Evolutionary conservation across 2,888 invertebrate genomes (phyloP).

Genomic region (Platycnemis pennipes): DNA sequence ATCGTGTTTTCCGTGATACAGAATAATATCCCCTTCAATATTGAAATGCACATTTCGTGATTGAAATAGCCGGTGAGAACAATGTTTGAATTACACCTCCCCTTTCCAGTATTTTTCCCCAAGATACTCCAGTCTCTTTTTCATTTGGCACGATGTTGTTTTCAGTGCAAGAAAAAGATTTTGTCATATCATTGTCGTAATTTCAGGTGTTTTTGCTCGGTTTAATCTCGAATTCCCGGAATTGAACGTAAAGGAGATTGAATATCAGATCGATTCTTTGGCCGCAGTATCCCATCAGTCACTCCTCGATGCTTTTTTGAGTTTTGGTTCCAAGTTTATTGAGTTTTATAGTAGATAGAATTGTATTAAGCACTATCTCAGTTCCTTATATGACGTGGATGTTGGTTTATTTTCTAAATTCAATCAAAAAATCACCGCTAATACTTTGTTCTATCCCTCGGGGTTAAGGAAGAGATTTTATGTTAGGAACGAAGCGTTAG

Average conservation of each 20-base stretch:
- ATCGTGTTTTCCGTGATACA: background rate
- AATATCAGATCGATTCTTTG: too few species aligned
- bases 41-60: background rate
- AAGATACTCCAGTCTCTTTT: background rate
- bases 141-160: background rate
- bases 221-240: background rate
- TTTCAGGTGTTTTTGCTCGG: background rate
- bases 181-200: background rate
- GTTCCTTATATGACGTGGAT: too few species aligned
- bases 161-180: background rate
- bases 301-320: too few species aligned
- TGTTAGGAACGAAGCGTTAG: background rate
- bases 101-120: background rate
- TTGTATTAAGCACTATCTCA: too few species aligned
- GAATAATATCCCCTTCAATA: background rate
- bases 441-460: background rate
- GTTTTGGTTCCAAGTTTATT: too few species aligned
- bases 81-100: background rate
- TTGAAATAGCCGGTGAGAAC: background rate
- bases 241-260: too few species aligned
- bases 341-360: too few species aligned
- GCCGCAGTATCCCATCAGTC: too few species aligned
- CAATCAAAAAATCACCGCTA: too few species aligned
- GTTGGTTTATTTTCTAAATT: too few species aligned
- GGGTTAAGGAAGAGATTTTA: background rate